phyloP scores from a whole-genome alignment of 2,888 invertebrate genomes.

The Tillus elongatus region DNA sequence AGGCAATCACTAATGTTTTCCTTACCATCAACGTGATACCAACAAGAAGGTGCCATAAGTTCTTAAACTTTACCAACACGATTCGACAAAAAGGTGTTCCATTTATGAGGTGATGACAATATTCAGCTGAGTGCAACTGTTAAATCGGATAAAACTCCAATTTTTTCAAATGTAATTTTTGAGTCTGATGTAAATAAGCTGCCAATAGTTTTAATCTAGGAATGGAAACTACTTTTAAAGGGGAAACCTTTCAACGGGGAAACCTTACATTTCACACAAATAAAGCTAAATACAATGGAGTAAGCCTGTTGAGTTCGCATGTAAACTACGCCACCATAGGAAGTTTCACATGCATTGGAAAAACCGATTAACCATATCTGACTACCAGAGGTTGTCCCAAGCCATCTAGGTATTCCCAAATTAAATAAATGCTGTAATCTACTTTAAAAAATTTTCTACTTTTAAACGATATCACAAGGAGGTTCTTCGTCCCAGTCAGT shows the following conservation, averaged over 20 bases:
- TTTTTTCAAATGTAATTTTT: conserved; percentile 5
- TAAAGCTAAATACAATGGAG: neutral
- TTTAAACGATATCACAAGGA: conserved; percentile 3
- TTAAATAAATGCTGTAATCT: conserved; percentile 6
- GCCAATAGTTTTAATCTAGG: conserved; percentile 8
- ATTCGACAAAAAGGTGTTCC: conserved; percentile 7
- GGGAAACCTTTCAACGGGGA: no score
- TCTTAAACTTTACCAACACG: conserved; percentile 7
- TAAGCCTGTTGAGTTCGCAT: neutral
- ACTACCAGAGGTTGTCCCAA: conserved; percentile 4
- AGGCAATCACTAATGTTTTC: conserved; percentile 7
- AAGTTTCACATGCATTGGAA: conserved; percentile 8
- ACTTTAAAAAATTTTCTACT: neutral
- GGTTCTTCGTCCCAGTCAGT: conserved; percentile 7
- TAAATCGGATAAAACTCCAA: conserved; percentile 6
- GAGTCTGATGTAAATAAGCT: neutral
- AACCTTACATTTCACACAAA: conserved; percentile 5
- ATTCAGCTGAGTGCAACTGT: conserved; percentile 4
- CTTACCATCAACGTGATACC: conserved; percentile 7
- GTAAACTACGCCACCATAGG: conserved; percentile 8
- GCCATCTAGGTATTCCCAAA: conserved; percentile 2
- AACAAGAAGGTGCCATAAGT: conserved; percentile 3
- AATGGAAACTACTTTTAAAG: conserved; percentile 5
- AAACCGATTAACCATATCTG: no score
- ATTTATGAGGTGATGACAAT: conserved; percentile 3